Base-by-base conservation (phyloP, 2,113 vertebrate genomes). In the Phoxinus phoxinus region DNA sequence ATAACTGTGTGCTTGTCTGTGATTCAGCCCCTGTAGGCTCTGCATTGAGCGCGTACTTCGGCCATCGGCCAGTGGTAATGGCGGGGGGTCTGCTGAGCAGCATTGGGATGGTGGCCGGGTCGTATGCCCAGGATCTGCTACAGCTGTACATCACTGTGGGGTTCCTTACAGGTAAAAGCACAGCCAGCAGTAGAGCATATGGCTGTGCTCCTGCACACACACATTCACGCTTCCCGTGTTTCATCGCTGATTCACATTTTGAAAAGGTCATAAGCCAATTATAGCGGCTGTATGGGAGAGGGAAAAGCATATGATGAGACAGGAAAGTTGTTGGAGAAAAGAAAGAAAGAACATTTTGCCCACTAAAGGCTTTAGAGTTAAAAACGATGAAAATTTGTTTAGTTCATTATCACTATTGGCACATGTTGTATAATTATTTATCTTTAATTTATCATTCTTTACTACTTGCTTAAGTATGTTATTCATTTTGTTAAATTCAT, bases 91-190 rank as follows among this genome's bases (percentile, higher is more conserved):
- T 93, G 32, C 77, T 93, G 32, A 91, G 88, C 88, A 90, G 90
- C 23, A 1, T 91, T 7, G 92, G 92, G 53, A 90, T 91, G 9
- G 53, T 90, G 27, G 51, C 87, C 11, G 91, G 90, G 51, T 65
- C 91, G 71, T 92, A 87, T 65, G 78, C 91, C 53, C 80, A 83
- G 67, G 92, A 90, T 73, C 83, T 94, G 25, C 69, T 82, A 53
- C 90, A 93, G 58, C 91, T 94, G 48, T 92, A 92, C 85, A 53
- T 93, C 72, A 92, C 91, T 23, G 89, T 92, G 21, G 92, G 90
- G 0, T 90, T 94, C 58, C 67, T 92, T 21, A 93, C 91, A 78
- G 93, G 92, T 94, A 13, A 76, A 87, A 69, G 1, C 37, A 25
- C 37, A 35, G 72, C 59, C 32, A 41, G 9, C 35, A 61, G n/a